Base-by-base conservation (phyloP, 2,888 invertebrate genomes). In the Platycheirus rosarum region DNA sequence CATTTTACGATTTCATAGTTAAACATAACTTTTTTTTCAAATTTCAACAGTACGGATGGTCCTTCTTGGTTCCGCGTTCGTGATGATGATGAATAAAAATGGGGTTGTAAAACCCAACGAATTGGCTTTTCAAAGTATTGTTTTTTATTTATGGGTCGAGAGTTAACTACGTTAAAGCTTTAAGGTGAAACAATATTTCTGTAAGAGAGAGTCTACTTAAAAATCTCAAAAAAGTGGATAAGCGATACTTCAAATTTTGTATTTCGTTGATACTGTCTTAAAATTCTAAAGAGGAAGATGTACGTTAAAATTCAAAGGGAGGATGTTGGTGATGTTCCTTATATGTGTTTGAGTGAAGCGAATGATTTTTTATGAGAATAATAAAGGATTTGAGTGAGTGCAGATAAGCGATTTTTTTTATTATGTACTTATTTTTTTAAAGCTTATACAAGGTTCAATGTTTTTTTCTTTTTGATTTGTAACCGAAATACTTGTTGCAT, bases 1-100 rank as follows among this genome's bases (percentile, higher is more conserved):
- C 48, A 44, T 60, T 57, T 65, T 42, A 49, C 23, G 42, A 26
- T 26, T 26, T 26, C 26, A 26, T 26, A 26, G 26, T 26, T 26
- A 26, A 26, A 26, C 26, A 26, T 26, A n/a, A n/a, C n/a, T n/a
- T n/a, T n/a, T n/a, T n/a, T n/a, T n/a, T n/a, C n/a, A n/a, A n/a
- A n/a, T n/a, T n/a, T n/a, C n/a, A n/a, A n/a, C n/a, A n/a, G n/a
- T n/a, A n/a, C n/a, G n/a, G n/a, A n/a, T n/a, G n/a, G n/a, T n/a
- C n/a, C n/a, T n/a, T n/a, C n/a, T n/a, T n/a, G n/a, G n/a, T n/a
- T n/a, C n/a, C n/a, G n/a, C n/a, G n/a, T n/a, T 26, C 6, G 35
- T 35, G 35, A n/a, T 8, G 35, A 35, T 35, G 35, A 8, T 8
- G 35, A 35, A 35, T 11, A n/a, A n/a, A n/a, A n/a, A 35, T 35